A percentile compares a stretch with the other conserved stretches of the same genome.
Conservation (phyloP, 2,888 invertebrate species). For the Leuctra nigra region DNA sequence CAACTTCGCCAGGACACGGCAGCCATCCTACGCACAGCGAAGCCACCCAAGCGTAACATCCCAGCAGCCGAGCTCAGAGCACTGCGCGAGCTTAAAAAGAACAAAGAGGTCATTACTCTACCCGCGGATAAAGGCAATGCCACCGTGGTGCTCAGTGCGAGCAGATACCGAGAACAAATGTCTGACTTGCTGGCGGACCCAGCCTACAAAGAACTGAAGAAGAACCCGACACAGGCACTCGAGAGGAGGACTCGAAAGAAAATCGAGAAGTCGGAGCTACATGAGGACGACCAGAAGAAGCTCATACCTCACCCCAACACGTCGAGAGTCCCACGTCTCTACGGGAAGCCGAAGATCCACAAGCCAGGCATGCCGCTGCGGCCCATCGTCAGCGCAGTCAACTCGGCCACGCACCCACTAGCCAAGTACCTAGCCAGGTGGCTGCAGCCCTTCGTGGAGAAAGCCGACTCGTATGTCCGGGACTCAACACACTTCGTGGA, state of each 20-base stretch:
- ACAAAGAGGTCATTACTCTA: background rate
- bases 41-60: background rate
- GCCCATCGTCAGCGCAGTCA: no score
- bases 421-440: no score
- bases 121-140: conserved; percentile 11
- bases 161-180: conserved; percentile 5
- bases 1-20: background rate
- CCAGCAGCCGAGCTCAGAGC: background rate
- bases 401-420: no score
- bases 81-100: background rate
- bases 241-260: conserved; percentile 1
- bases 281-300: no score
- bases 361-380: no score
- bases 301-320: no score
- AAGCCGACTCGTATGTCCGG: no score
- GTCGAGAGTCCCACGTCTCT: no score
- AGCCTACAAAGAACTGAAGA: background rate
- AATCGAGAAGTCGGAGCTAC: no score
- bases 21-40: background rate
- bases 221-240: background rate
- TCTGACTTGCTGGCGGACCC: background rate
- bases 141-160: background rate
- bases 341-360: no score
- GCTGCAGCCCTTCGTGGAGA: no score
- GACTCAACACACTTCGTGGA: no score